Conservation (phyloP, 2,888 invertebrate species). For the Therioaphis trifolii region DNA sequence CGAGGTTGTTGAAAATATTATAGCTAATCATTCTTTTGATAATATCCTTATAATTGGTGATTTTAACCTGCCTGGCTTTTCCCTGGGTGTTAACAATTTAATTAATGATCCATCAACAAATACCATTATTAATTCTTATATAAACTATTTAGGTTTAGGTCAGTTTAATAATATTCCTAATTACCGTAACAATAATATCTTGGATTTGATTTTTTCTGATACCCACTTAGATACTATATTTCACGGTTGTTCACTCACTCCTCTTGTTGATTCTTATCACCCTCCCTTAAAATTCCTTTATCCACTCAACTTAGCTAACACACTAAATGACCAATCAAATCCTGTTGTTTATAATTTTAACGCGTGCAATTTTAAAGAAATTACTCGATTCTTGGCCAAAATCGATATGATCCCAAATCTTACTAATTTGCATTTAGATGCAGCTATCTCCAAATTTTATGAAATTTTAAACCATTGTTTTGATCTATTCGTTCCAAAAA, state of each 20-base stretch:
- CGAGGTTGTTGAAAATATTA: not conserved
- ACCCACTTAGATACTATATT: constrained; percentile 3
- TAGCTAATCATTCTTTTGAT: not conserved
- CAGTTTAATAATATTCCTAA: constrained; percentile 1
- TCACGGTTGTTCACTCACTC: not conserved
- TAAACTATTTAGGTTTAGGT: constrained; percentile 1
- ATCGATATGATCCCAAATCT: not conserved
- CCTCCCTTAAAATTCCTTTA: constrained; percentile 6
- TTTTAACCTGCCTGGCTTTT: too few species aligned
- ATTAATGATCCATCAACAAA: constrained; percentile 14
- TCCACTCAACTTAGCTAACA: not conserved
- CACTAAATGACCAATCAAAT: not conserved
- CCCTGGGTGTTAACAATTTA: not conserved
- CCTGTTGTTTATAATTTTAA: constrained; percentile 1
- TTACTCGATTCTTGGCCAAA: not conserved
- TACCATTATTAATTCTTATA: not conserved
- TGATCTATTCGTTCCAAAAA: not conserved
- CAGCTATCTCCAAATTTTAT: not conserved
- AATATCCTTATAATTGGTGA: too few species aligned
- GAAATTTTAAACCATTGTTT: constrained; percentile 28
- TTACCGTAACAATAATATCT: too few species aligned
- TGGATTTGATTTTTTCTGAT: constrained; percentile 11
- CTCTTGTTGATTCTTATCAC: not conserved
- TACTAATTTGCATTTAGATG: not conserved
- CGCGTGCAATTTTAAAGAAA: not conserved